Evolutionary conservation across 2,888 invertebrate genomes (phyloP).

Genomic region (Diplazon laetatorius): DNA sequence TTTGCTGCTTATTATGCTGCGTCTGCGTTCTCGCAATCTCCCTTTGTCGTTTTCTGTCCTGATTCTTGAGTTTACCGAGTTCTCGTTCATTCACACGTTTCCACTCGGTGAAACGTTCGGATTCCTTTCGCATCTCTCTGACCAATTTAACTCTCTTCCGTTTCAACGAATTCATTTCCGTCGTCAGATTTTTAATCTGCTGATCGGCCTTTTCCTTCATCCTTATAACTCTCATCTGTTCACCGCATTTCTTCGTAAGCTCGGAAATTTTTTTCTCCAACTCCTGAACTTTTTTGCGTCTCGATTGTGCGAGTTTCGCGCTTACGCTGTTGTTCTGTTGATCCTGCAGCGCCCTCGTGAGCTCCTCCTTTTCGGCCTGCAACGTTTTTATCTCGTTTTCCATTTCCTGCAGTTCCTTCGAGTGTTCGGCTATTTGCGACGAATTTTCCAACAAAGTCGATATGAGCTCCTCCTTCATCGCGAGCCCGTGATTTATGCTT

Average conservation of each 20-base stretch:
- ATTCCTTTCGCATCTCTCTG: neutral
- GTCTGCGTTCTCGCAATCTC: conserved; percentile 92
- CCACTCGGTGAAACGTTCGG: neutral
- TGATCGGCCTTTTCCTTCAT: neutral
- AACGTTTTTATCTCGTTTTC: neutral
- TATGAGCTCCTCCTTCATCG: neutral
- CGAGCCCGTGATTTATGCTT: neutral
- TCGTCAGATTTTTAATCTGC: neutral
- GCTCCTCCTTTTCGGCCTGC: neutral
- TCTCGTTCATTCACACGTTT: conserved; percentile 85
- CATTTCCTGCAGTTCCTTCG: neutral
- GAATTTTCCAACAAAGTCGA: neutral
- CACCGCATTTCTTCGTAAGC: neutral
- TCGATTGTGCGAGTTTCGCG: neutral
- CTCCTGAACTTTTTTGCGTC: neutral
- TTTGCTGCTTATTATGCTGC: conserved; percentile 91
- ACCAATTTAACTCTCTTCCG: neutral
- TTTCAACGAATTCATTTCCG: neutral
- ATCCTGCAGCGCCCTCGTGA: neutral
- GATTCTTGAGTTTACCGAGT: conserved; percentile 89
- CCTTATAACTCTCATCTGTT: neutral
- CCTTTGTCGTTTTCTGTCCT: conserved; percentile 91
- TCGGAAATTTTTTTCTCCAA: neutral
- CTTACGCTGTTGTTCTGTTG: neutral
- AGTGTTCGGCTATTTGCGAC: neutral